phyloP scores from a whole-genome alignment of 1,140 invertebrate genomes.

The Drosophila azteca region DNA sequence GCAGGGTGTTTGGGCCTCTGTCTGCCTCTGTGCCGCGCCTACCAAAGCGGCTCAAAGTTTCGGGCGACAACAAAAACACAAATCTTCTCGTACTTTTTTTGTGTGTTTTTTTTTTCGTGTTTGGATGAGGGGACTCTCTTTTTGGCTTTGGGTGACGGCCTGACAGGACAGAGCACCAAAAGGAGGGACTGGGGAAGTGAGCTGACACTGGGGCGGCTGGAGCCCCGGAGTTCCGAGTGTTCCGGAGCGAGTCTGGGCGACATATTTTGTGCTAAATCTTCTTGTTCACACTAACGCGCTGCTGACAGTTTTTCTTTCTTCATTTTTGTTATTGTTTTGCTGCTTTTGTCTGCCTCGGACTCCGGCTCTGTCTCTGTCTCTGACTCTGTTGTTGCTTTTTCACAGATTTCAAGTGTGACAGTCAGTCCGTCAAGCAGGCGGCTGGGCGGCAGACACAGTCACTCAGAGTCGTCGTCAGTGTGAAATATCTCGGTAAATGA shows the following conservation, averaged over 20 bases:
- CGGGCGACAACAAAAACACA: slow-evolving; percentile 54
- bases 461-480: slow-evolving; percentile 37
- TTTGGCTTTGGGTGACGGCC: slow-evolving; percentile 25
- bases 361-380: slow-evolving; percentile 10
- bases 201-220: background rate
- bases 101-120: background rate
- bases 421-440: slow-evolving; percentile 50
- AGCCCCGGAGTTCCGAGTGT: slow-evolving; percentile 6
- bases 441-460: background rate
- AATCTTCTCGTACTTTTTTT: slow-evolving; percentile 48
- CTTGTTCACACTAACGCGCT: slow-evolving; percentile 76
- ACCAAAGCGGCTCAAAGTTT: slow-evolving; percentile 66
- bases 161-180: slow-evolving; percentile 23
- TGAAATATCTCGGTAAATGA: slow-evolving; percentile 76
- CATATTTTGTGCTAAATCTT: slow-evolving; percentile 80
- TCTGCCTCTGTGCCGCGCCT: slow-evolving; percentile 55
- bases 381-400: slow-evolving; percentile 52
- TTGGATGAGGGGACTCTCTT: background rate
- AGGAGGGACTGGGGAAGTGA: slow-evolving; percentile 6
- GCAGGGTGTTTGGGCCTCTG: background rate
- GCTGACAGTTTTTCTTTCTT: slow-evolving; percentile 75
- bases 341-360: slow-evolving; percentile 30
- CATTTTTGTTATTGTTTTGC: slow-evolving; percentile 49
- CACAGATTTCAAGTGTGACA: slow-evolving; percentile 62
- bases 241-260: slow-evolving; percentile 37